These are phyloP conservation scores for Chanos chanos DNA, from an alignment of 2,797 vertebrate genomes.

Conservation along the genomic window DNA sequence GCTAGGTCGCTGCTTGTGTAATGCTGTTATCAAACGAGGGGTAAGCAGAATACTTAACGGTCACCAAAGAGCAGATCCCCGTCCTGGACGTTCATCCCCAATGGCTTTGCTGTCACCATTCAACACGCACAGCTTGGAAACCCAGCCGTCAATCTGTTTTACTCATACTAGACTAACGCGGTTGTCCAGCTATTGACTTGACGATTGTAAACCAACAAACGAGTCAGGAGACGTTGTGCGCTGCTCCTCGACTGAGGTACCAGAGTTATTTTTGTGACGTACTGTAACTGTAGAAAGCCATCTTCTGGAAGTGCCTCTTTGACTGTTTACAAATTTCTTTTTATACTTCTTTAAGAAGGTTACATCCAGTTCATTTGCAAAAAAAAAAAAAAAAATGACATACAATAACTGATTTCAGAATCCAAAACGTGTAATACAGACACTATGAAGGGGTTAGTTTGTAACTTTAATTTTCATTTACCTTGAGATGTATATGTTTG, in stretches of 20 bases:
- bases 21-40: slow-evolving; percentile 31
- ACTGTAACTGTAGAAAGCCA: too few relatives aligned
- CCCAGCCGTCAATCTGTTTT: slow-evolving; percentile 24
- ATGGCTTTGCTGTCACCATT: slow-evolving; percentile 61
- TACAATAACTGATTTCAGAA: neutral
- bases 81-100: slow-evolving; percentile 46
- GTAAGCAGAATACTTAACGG: slow-evolving; percentile 46
- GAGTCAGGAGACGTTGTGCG: too few relatives aligned
- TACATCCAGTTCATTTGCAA: too few relatives aligned
- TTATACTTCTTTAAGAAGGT: neutral
- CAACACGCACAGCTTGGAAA: slow-evolving; percentile 63
- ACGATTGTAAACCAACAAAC: too few relatives aligned
- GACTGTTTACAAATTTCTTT: neutral
- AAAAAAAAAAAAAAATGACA: neutral
- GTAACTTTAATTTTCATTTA: too few relatives aligned
- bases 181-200: too few relatives aligned
- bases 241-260: too few relatives aligned
- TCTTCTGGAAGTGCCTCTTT: too few relatives aligned
- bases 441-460: too few relatives aligned
- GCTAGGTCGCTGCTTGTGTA: slow-evolving; percentile 43
- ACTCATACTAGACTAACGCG: neutral
- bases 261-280: too few relatives aligned
- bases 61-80: slow-evolving; percentile 38
- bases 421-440: too few relatives aligned
- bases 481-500: too few relatives aligned